Base-by-base conservation (phyloP, 2,888 invertebrate species). In the Pandemis heparana region DNA sequence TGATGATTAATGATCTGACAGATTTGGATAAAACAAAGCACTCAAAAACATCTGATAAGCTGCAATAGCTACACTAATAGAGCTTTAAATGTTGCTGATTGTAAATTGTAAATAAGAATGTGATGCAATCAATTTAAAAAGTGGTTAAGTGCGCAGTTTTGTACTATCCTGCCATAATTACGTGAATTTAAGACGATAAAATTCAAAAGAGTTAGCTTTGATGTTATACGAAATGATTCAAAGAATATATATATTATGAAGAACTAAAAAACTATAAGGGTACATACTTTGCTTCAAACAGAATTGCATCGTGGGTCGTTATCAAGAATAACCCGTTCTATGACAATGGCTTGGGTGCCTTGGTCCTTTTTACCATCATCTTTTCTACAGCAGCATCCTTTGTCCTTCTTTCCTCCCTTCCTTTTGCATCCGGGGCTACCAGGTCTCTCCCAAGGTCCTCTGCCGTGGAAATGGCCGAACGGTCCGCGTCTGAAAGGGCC, bases 231-330 rank as follows among this genome's bases (percentile, higher is more conserved):
- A 43, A 62, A 41, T 43, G 16, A 16, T 43, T 4, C 6, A 14
- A 39, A 3, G 7, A 0, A 59, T n/a, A n/a, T 12, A 14, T 9
- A 48, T 43, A 0, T 4, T 3, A 5, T n/a, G 23, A 6, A n/a
- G 16, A 9, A 46, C 8, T 56, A 16, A 18, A 53, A 32, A 63
- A 41, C n/a, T 38, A 51, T 10, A 65, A 41, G 32, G 43, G n/a
- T 60, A 65, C 65, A 51, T 51, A 65, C 23, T 62, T 67, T 68
- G 73, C 59, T 59, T 69, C 63, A 73, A 73, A 73, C 68, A 39
- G 73, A 73, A 60, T 64, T 69, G 68, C 73, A 73, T 23, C 73
- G 63, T 14, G 63, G 38, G 56, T 68, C 68, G 23, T 48, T 62
- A 14, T 64, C 68, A 1, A 67, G 43, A 2, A 69, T 41, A 41